Conservation (phyloP, 1,140 invertebrate species). For the Trachelipus rathkii region DNA sequence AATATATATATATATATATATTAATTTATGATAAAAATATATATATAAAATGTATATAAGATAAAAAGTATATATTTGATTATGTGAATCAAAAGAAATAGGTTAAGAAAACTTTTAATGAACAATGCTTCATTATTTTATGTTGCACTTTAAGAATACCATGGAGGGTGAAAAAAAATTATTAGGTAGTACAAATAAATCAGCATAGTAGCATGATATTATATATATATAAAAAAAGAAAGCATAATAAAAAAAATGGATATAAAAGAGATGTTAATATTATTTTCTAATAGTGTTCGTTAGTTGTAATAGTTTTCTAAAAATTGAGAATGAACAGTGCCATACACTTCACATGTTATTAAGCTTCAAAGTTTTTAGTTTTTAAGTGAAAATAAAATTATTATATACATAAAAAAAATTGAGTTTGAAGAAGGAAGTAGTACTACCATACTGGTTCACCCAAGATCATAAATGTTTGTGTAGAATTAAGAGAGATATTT, state of each 20-base stretch:
- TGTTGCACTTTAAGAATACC: background rate
- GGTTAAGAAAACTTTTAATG: background rate
- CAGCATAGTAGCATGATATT: background rate
- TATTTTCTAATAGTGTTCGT: no score
- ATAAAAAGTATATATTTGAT: constrained; percentile 14
- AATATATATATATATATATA: constrained; percentile 23
- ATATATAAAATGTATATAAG: constrained; percentile 3
- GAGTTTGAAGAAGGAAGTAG: background rate
- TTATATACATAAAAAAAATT: no score
- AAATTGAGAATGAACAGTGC: background rate
- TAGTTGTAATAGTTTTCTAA: background rate
- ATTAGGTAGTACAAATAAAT: constrained; percentile 6
- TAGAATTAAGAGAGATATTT: constrained; percentile 41
- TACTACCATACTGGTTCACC: constrained; percentile 10
- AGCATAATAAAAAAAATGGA: no score
- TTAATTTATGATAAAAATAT: constrained; percentile 12
- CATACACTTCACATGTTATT: constrained; percentile 8
- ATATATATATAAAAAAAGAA: background rate
- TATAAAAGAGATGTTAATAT: no score
- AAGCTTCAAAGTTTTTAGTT: background rate
- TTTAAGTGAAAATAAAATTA: background rate
- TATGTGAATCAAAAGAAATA: constrained; percentile 10
- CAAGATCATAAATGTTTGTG: constrained; percentile 39
- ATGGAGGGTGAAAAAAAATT: background rate
- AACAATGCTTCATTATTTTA: constrained; percentile 8